Evolutionary conservation across 2,113 vertebrate genomes (phyloP), one percentile per base, ranked within the genome.

Genomic region (Megaleporinus macrocephalus): DNA sequence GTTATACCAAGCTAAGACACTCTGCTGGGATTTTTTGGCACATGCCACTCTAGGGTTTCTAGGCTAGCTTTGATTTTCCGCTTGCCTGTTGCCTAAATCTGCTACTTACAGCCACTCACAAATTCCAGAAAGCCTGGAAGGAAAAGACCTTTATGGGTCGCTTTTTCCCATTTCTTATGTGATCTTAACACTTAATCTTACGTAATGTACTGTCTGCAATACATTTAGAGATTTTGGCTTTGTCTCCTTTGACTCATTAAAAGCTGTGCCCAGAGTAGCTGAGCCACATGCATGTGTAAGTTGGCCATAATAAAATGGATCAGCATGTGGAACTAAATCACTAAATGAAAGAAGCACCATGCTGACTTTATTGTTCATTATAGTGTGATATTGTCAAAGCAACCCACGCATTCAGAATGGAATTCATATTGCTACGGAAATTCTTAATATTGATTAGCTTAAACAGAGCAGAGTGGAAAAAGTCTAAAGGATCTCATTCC

Each of bases 51-150:
- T 22, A 14, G 41, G 66, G 18, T 44, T 70, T 41, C 66, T 36
- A 70, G 33, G 10, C 20, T n/a, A 12, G 22, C 36, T 70, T 70
- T 24, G 22, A 29, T 55, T 81, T 81, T 75, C 62, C 73, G 59
- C 11, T 26, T 65, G 41, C 15, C 55, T 51, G 63, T 22, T n/a
- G 20, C 59, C 24, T 63, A 36, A 63, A 73, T 33, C 47, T 69
- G 33, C 41, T 2, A 24, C 30, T 69, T 66, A 65, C 63, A n/a
- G 53, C 63, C n/a, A 20, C 26, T n/a, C 59, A 66, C 59, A 63
- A 66, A 68, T 71, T 75, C 29, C 24, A 70, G 7, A 36, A 68
- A 36, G 30, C 5, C 4, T 68, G 30, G 27, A 68, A 33, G 65
- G 65, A 68, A 33, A 70, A 70, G 33, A 22, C 11, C 66, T 24